phyloP scores from a whole-genome alignment of 35 echinoderm and acorn worm genomes.

The Ptychodera flava region DNA sequence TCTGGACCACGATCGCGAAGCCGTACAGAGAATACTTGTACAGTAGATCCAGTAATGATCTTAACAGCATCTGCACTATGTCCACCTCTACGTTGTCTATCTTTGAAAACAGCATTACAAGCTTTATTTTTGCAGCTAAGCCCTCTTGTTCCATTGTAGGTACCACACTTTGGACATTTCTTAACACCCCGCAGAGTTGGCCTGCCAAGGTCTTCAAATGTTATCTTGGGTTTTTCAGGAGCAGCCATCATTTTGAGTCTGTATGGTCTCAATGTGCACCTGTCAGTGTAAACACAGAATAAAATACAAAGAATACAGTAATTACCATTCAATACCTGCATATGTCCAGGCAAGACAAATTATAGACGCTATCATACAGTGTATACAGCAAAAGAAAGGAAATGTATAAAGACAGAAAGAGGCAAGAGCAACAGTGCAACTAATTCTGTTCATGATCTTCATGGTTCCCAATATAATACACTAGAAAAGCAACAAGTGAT shows the following conservation, averaged over 20 bases:
- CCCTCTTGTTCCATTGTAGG: constrained; percentile 86
- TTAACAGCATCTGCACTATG: constrained; percentile 93
- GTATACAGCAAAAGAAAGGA: not conserved
- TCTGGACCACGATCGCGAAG: constrained; percentile 89
- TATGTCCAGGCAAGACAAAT: not conserved
- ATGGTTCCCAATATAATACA: no score
- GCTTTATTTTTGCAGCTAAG: constrained; percentile 97
- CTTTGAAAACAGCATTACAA: constrained; percentile 85
- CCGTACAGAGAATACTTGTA: constrained; percentile 79
- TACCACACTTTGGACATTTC: constrained; percentile 93
- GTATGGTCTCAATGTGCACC: no score
- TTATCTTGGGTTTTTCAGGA: not conserved
- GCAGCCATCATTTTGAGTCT: not conserved
- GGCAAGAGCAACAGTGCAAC: no score
- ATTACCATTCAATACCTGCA: not conserved
- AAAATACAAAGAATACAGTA: not conserved
- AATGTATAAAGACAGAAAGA: not conserved
- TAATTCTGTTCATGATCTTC: no score
- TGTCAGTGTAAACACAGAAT: no score
- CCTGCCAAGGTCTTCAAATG: constrained; percentile 86
- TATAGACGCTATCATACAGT: not conserved
- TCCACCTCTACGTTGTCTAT: constrained; percentile 56
- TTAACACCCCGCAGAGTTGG: constrained; percentile 86
- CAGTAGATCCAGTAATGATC: constrained; percentile 92
- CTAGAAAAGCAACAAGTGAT: no score